Evolutionary conservation across 2,113 vertebrate species (phyloP), one percentile per base, ranked within the genome.

Genomic region (Australoheros scitulus): DNA sequence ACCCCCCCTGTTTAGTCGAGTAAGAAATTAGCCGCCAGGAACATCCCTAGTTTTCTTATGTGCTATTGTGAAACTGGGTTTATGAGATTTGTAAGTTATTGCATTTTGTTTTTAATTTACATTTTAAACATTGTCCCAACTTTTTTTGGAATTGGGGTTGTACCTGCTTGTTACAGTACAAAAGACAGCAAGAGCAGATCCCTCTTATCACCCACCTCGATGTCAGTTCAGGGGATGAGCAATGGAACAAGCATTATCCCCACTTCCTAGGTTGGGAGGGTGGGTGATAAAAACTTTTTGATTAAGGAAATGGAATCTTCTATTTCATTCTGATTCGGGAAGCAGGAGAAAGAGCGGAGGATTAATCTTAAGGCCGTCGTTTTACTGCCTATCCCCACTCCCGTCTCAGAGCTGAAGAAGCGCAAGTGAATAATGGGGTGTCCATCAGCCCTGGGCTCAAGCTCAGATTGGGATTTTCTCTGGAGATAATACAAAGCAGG

Each of bases 331-430:
- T 88, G 92, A 95, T 93, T 91, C 86, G 83, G 87, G 92, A 91
- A 93, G 92, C 89, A 84, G 86, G 74, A 89, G 85, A 87, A 92
- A 90, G 82, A 93, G 86, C 26, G 72, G 88, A 90, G 95, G 94
- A 96, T 96, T 96, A 94, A 96, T 96, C 94, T 95, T 94, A 90
- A 95, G 92, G 91, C 93, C 89, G 92, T 92, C 94, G 89, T 96
- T 95, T 94, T 94, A 94, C 93, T 92, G 94, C 93, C 92, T 93
- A 91, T 94, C 92, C 90, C 84, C 87, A 77, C 88, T 89, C 92
- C 91, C 90, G 92, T 93, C 94, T 91, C 83, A 32, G 87, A 94
- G 93, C 90, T 82, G 90, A 90, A 91, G 91, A 91, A 92, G 91
- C 85, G 87, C 83, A 82, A 83, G 93, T 96, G 95, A 96, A 95